phyloP scores from a whole-genome alignment of 2,888 invertebrate species.

The Disparrhopalites patrizii region DNA sequence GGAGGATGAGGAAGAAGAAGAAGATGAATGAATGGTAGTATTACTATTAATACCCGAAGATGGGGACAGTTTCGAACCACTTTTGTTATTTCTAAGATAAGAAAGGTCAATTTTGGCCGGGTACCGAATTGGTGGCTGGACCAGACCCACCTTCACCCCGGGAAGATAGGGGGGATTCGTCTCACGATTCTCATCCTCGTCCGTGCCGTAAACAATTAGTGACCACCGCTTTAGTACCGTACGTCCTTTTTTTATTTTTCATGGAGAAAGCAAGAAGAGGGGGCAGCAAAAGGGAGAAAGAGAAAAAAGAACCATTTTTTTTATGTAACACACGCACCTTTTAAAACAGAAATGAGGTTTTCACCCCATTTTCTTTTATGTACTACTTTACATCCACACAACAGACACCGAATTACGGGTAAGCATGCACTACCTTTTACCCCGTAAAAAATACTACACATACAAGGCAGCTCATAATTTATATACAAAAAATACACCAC shows the following conservation, averaged over 20 bases:
- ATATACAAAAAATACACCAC: background rate
- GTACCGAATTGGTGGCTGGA: slow-evolving; percentile 1
- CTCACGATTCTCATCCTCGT: slow-evolving; percentile 52
- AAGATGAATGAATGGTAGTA: background rate
- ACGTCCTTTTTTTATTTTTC: slow-evolving; percentile 64
- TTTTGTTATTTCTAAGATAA: slow-evolving; percentile 7
- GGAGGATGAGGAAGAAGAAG: background rate
- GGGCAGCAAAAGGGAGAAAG: background rate
- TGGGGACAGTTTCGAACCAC: background rate
- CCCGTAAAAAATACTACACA: too few species aligned
- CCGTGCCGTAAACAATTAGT: slow-evolving; percentile 86
- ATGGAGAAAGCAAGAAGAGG: background rate
- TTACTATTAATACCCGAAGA: background rate
- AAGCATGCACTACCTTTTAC: too few species aligned
- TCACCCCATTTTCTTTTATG: background rate
- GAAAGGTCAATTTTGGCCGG: slow-evolving; percentile 23
- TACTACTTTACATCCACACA: background rate
- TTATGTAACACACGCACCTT: background rate
- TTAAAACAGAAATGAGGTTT: background rate
- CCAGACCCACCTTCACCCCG: background rate
- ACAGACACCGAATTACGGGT: too few species aligned
- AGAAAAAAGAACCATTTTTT: background rate
- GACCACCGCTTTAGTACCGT: slow-evolving; percentile 91
- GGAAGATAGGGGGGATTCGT: slow-evolving; percentile 9
- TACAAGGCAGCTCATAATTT: background rate